Base-by-base conservation (phyloP, 2,888 invertebrate genomes). In the Hirtodrosophila histrioides region DNA sequence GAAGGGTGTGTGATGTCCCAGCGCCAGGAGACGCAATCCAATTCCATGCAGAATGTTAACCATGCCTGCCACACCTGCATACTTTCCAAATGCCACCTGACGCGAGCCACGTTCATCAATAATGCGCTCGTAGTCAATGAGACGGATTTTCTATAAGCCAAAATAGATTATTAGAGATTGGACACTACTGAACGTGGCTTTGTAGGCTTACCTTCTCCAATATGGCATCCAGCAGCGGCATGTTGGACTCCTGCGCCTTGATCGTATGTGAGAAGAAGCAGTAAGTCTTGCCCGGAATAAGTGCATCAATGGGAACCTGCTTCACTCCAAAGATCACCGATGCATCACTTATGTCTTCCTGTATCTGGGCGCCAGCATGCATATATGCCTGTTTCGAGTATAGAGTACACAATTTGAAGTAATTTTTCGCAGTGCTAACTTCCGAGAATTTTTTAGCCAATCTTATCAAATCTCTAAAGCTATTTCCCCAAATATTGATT, bases 231-330 rank as follows among this genome's bases (percentile, higher is more conserved):
- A 99, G 92, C 82, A 99, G 93, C 0, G 98, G 95, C 99, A 99
- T 99, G 91, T 99, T 99, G 39, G 95, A 95, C 89, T 98, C 98
- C 92, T 99, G 99, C 0, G 99, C 99, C 92, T 99, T 99, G 85
- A 99, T 99, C 0, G 99, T 99, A 91, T 99, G 99, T 0, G 99
- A 99, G 92, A 99, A 99, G 92, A 99, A 97, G 87, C 98, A 98
- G 90, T 99, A 99, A 0, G 99, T 99, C 92, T 98, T 99, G 89
- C 98, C 96, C 0, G 99, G 98, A 67, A 99, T 95, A 8, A 99
- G 93, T 39, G 96, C 94, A 88, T 98, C 98, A 7, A 97, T 94
- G 0, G 99, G 99, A 0, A 92, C 92, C 70, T 92, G 92, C 51
- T 99, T 99, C 4, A 99, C 99, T 0, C 99, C 99, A 88, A 99